Evolutionary conservation across 2,797 vertebrate species (phyloP), one percentile per base, ranked within the genome.

Genomic region (Pitangus sulphuratus): DNA sequence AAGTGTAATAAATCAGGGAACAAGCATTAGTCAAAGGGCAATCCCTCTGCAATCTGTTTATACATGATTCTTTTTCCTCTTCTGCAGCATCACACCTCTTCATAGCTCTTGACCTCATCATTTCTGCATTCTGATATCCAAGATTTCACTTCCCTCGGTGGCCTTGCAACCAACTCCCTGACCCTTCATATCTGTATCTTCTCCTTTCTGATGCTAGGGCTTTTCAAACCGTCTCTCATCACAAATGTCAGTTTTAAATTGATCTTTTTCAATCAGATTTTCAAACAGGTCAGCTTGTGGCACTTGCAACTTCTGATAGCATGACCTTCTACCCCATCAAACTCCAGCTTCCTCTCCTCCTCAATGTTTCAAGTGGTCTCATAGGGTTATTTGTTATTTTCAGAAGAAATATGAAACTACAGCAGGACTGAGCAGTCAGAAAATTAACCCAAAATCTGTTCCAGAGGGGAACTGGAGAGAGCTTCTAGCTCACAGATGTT

Each of bases 111-210:
- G n/a, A 66, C 31, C 15, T 78, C 33, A 51, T 54, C 0, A 3
- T 89, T 90, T 90, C 44, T 93, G 7, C 18, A 8, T 35, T 72
- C 30, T 81, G n/a, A 62, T 48, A 83, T 68, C 54, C 53, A 84
- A 50, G 22, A 56, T 69, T 86, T 51, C 16, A 20, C 7, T 93
- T 75, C 53, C 8, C 10, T 84, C 15, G 17, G 31, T 1, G 1
- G 12, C 17, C 37, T 85, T 24, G 48, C 19, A 79, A 82, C 7
- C 10, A 89, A 56, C 72, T 15, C 8, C 26, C 28, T 70, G 50
- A 77, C 10, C 68, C 7, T 77, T 79, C 21, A 28, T 12, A 31
- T 44, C 18, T 50, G 2, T 60, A 8, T 42, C 22, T 61, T 54
- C 56, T 53, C 9, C 31, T 56, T 82, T 68, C 17, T 5, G 1